These are phyloP conservation scores for Anomalospiza imberbis DNA, from an alignment of 2,797 vertebrate genomes.

Conservation along the genomic window DNA sequence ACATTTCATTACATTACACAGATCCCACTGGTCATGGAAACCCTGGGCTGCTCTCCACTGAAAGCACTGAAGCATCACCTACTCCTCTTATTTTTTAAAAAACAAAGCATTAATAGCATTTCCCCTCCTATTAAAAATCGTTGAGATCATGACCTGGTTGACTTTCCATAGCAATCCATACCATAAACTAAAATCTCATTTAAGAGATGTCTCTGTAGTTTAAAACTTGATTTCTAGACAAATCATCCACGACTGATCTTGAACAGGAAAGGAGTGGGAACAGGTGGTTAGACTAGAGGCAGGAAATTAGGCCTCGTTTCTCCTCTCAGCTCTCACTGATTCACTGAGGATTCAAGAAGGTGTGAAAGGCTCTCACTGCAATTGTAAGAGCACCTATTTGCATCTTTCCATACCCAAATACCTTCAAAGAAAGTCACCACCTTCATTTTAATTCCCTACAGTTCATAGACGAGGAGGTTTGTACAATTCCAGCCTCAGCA, in stretches of 20 bases:
- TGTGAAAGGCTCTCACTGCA: slow-evolving; percentile 45
- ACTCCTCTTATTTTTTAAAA: neutral
- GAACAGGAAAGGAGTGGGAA: slow-evolving; percentile 38
- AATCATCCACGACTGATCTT: neutral
- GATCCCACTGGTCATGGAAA: neutral
- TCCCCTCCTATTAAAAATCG: neutral
- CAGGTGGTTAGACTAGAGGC: slow-evolving; percentile 38
- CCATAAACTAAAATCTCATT: neutral
- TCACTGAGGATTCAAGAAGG: slow-evolving; percentile 14
- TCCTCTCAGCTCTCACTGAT: slow-evolving; percentile 11
- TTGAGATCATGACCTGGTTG: neutral
- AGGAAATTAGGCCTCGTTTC: slow-evolving; percentile 30
- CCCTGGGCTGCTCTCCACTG: neutral
- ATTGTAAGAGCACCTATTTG: slow-evolving; percentile 41
- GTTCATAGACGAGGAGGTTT: neutral
- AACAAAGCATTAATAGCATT: neutral
- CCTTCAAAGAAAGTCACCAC: neutral
- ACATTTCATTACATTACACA: neutral
- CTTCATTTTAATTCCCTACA: neutral
- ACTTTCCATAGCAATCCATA: neutral
- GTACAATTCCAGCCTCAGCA: neutral
- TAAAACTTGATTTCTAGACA: neutral
- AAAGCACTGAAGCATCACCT: neutral
- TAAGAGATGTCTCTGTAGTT: neutral
- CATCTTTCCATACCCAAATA: neutral